Base-by-base conservation (phyloP, 1,140 invertebrate genomes). In the Bombus picipes region DNA sequence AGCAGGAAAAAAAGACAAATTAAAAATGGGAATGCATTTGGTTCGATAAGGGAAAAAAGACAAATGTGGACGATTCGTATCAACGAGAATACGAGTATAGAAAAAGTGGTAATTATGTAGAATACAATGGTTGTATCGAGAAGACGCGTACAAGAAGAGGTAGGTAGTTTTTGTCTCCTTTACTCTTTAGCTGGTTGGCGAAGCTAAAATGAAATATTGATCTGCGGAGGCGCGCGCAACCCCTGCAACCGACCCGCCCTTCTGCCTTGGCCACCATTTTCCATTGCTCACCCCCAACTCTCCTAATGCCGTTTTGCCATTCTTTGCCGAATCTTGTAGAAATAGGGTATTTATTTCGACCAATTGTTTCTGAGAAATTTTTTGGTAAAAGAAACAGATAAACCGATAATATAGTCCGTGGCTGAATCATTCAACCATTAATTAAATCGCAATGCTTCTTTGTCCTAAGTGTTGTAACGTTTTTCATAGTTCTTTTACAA, bases 171-270 rank as follows among this genome's bases (percentile, higher is more conserved):
- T 68, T 34, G 32, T 68, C 47, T 34, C 47, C 53, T 22, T 57
- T 13, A 5, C 74, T 37, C 37, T 41, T 25, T 28, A 15, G 28
- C 87, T 87, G 86, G 87, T 91, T 89, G 89, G 91, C 89, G 92
- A 94, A 92, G 92, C 87, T 94, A 91, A 94, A 94, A 95, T 95
- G 93, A 94, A 94, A 95, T 95, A 95, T 95, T 95, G 95, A 95
- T 95, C 94, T 92, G 91, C 83, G 88, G 91, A 93, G 88, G 94
- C 94, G 94, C 95, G 94, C 94, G 94, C 94, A 95, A 93, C 93
- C 92, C 94, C 94, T 95, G 94, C 94, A 95, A 86, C 92, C 92
- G 93, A 92, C 93, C 93, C 92, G 89, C 94, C 93, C 93, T 92
- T 80, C 83, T 80, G 80, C 57, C 75, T 71, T 92, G 85, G 86